Base-by-base conservation (phyloP, 2,797 vertebrate genomes). In the Pseudotriccus pelzelni region DNA sequence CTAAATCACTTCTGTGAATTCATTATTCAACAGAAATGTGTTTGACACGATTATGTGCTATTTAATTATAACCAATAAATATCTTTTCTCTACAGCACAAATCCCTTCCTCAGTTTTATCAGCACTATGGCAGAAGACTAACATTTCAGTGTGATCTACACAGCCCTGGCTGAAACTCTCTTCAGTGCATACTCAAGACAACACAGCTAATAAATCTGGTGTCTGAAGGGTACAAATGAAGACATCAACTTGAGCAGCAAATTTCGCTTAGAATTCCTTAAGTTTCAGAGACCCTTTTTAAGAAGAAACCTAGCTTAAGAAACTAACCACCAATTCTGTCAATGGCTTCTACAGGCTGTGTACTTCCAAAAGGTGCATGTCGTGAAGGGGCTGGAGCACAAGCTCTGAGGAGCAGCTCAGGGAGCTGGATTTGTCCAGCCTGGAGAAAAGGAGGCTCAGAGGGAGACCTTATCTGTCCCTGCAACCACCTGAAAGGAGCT, bases 31-130 rank as follows among this genome's bases (percentile, higher is more conserved):
- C n/a, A 64, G 72, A 85, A 94, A 90, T 6, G 43, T 72, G 77
- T 73, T 92, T 93, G 93, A 95, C 55, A 86, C 80, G 67, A 68
- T 37, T 82, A 82, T 58, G 56, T 25, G 24, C 70, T 94, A 64
- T 59, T 94, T 95, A 94, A 91, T 93, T 90, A 92, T 14, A 89
- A 80, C 24, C 47, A 63, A 77, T 90, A 90, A 86, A 64, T 68
- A 92, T 20, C 18, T 80, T 70, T 32, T 90, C 72, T 56, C 67
- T 88, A 83, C 30, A 49, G 44, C 37, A 67, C 3, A 8, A 80
- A 68, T 78, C 84, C 21, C 47, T 78, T 88, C 44, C 60, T 83
- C 4, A 2, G 6, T 93, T 44, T 5, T 72, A 43, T 30, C 74
- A 73, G 39, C 52, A 43, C 53, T 78, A 64, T 4, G 4, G 50